Percentiles rank a stretch among this genome's conserved stretches.
Evolutionary conservation across 2,113 vertebrate genomes (phyloP).

Genomic region (Hyperoodon ampullatus): DNA sequence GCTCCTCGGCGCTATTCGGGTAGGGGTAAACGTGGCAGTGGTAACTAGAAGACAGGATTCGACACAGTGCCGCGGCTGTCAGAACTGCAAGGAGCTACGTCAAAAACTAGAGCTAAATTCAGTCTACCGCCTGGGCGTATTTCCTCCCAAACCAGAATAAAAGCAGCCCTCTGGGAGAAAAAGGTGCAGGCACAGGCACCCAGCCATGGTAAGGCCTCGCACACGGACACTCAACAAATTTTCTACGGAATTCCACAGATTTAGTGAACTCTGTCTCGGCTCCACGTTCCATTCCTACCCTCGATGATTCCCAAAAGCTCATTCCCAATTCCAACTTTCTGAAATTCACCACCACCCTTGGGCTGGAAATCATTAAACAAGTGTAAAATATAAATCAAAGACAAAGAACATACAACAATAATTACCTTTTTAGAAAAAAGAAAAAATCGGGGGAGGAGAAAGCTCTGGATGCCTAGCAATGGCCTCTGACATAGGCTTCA

Average conservation of each 20-base stretch:
- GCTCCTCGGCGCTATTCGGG: constrained; percentile 92
- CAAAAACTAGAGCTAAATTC: background rate
- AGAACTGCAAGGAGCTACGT: background rate
- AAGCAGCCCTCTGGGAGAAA: background rate
- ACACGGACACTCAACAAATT: rapidly evolving
- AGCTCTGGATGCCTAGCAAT: background rate
- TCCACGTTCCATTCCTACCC: background rate
- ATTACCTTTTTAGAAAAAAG: background rate
- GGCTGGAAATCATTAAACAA: background rate
- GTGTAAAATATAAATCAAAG: background rate
- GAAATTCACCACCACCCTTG: background rate
- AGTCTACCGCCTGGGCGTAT: rapidly evolving
- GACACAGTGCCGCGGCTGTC: rapidly evolving
- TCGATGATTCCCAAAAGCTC: background rate
- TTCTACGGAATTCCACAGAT: background rate
- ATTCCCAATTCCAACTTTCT: background rate
- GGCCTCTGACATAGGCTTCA: rapidly evolving
- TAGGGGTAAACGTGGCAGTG: constrained; percentile 98
- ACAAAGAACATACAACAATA: background rate
- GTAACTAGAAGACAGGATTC: constrained; percentile 86
- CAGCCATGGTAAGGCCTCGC: rapidly evolving
- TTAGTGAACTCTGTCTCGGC: no score
- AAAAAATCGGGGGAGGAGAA: background rate
- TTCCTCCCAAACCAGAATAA: background rate
- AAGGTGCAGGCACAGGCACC: rapidly evolving